A percentile compares a stretch with the other conserved stretches of the same genome.
These are phyloP conservation scores for Hormaphis cornu DNA, from an alignment of 1,140 invertebrate genomes.

Conservation along the genomic window DNA sequence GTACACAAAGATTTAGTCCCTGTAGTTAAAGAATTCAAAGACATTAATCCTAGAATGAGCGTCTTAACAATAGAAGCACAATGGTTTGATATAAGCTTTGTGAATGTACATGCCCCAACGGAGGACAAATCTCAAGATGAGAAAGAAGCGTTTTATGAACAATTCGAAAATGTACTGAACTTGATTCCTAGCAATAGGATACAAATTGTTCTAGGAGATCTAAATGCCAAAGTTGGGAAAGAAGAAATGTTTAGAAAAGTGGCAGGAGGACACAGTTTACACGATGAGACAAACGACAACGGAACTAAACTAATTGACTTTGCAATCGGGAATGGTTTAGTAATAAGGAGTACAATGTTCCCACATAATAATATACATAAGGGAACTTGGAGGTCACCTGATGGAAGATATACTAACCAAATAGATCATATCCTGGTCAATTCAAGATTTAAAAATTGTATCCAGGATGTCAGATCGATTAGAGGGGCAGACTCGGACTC, in stretches of 20 bases:
- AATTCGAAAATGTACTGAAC: conserved; percentile 13
- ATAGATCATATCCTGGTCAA: conserved; percentile 35
- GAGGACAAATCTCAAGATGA: conserved; percentile 33
- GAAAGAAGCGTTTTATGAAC: conserved; percentile 30
- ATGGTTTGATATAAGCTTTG: conserved; percentile 24
- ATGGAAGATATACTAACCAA: conserved; percentile 33
- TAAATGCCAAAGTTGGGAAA: conserved; percentile 33
- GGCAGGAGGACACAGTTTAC: conserved; percentile 40
- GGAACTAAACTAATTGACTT: conserved; percentile 34
- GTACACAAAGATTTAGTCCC: background rate
- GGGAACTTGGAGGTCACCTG: conserved; percentile 33
- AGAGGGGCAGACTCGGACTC: conserved; percentile 34
- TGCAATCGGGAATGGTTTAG: background rate
- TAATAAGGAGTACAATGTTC: conserved; percentile 1
- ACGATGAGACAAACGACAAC: conserved; percentile 36
- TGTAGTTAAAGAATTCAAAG: conserved; percentile 18
- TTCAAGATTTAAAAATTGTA: conserved; percentile 8
- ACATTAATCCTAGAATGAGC: conserved; percentile 31
- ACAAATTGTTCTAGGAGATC: conserved; percentile 33
- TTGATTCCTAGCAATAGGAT: conserved; percentile 30
- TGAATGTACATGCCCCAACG: conserved; percentile 28
- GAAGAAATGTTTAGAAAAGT: conserved; percentile 24
- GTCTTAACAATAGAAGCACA: conserved; percentile 21
- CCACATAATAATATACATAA: conserved; percentile 38
- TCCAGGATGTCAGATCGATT: conserved; percentile 15